Base-by-base conservation (phyloP, 2,888 invertebrate species). In the Hypomecis punctinalis region DNA sequence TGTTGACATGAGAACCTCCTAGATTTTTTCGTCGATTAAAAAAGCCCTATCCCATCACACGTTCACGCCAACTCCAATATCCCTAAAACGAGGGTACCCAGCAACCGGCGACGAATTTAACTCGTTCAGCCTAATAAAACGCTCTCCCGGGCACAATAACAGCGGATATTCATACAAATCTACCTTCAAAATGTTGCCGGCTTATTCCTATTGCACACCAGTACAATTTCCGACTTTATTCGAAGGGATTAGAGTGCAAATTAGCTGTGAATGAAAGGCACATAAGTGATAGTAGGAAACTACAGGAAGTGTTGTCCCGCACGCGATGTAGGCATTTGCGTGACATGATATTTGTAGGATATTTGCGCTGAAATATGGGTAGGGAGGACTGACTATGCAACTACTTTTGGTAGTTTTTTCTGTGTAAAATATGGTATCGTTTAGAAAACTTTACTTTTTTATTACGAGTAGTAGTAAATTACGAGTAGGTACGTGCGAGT, bases 51-150 rank as follows among this genome's bases (percentile, higher is more conserved):
- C 13, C n/a, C 47, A 47, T 54, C 39, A 49, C 49, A 49, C 36
- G 39, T 49, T 48, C 48, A 43, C 5, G 37, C 54, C 40, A n/a
- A 36, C 36, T 7, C 58, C 59, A 45, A 59, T 46, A 46, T 46
- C 49, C 48, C 11, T 33, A 7, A 52, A 64, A 52, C 39, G 64
- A 35, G 53, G 43, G 23, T 59, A 37, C 4, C 37, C 39, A 11
- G 52, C 61, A 52, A 52, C 51, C 33, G 60, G 48, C 45, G 63
- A 49, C 55, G 39, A 59, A 56, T 65, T 36, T 47, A 57, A 66
- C 65, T 42, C 65, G 60, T 66, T 61, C 53, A 10, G 42, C 43
- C 37, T 57, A 66, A 66, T 66, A 66, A 66, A 66, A 61, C 40
- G 43, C 61, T 61, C 65, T 61, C 65, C 11, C 57, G 57, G 9